Evolutionary conservation across 1,140 invertebrate genomes (phyloP), one percentile per base, ranked within the genome.

Genomic region (Chionoecetes opilio): DNA sequence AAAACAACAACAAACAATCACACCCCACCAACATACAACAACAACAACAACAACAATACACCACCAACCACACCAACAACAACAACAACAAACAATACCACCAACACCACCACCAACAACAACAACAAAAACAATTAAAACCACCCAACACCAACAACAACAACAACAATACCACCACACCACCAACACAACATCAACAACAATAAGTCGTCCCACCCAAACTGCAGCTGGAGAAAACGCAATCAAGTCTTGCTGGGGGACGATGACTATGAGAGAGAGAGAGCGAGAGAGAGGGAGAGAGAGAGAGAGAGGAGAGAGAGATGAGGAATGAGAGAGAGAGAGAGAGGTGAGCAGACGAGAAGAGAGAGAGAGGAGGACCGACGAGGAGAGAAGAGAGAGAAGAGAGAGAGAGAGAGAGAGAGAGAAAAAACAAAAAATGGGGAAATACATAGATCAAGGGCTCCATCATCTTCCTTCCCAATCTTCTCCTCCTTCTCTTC

Each of bases 281-380:
- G n/a, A n/a, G n/a, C n/a, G n/a, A n/a, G n/a, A n/a, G 41, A 46
- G 41, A 46, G 41, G 14, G 41, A 46, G 41, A n/a, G n/a, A n/a
- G n/a, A n/a, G n/a, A n/a, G n/a, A n/a, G n/a, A n/a, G n/a, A n/a
- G n/a, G n/a, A 75, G 63, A 75, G 63, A 75, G 63, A 75, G 63
- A n/a, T n/a, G 63, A 75, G 63, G n/a, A n/a, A 41, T 14, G 38
- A 41, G 38, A 41, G 38, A 41, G 38, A 41, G 38, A 41, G 38
- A 41, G 38, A 41, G 38, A 41, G 38, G 14, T 3, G 14, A 14
- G 14, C 8, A 63, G 53, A 63, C 8, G n/a, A 26, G n/a, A 26
- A 75, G 63, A 75, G 63, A 75, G 63, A 75, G 63, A 75, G 63
- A 75, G 63, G n/a, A n/a, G n/a, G n/a, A n/a, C n/a, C n/a, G n/a